phyloP scores from a whole-genome alignment of 2,888 invertebrate genomes.

The Bellardia bayeri region DNA sequence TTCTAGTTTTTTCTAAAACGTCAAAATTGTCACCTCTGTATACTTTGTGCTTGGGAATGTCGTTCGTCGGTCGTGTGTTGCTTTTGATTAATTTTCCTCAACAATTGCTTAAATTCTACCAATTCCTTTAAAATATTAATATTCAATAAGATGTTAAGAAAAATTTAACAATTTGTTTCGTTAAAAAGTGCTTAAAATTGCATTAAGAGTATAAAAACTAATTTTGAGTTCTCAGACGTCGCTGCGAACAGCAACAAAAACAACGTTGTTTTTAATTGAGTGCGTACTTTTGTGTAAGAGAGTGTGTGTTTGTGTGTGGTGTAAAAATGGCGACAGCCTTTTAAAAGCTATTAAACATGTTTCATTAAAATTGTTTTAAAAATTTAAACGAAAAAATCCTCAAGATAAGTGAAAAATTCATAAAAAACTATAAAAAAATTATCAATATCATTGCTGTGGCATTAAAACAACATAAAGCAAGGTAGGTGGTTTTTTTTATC shows the following conservation, averaged over 20 bases:
- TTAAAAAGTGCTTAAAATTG: background rate
- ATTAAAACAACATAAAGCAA: slow-evolving; percentile 38
- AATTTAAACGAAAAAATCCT: background rate
- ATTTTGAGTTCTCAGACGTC: slow-evolving; percentile 41
- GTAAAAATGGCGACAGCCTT: slow-evolving; percentile 72
- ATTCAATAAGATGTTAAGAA: background rate
- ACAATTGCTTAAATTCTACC: slow-evolving; percentile 12
- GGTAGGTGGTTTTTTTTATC: slow-evolving; percentile 50
- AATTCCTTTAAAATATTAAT: slow-evolving; percentile 26
- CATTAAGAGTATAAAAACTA: slow-evolving; percentile 10
- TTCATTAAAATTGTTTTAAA: background rate
- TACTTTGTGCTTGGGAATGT: slow-evolving; percentile 50
- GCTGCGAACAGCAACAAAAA: slow-evolving; percentile 63
- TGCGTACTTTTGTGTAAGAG: slow-evolving; percentile 34
- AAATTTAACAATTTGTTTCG: background rate
- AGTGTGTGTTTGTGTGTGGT: slow-evolving; percentile 52
- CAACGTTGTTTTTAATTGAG: slow-evolving; percentile 67
- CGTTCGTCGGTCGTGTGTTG: slow-evolving; percentile 70
- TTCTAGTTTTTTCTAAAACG: no score
- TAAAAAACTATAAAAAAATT: background rate
- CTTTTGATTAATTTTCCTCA: slow-evolving; percentile 45
- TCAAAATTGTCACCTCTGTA: no score
- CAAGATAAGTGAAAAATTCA: background rate
- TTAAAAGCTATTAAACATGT: slow-evolving; percentile 47
- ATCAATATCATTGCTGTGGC: slow-evolving; percentile 11